These are phyloP conservation scores for Betta splendens DNA, from an alignment of 2,797 vertebrate genomes.

Conservation along the genomic window DNA sequence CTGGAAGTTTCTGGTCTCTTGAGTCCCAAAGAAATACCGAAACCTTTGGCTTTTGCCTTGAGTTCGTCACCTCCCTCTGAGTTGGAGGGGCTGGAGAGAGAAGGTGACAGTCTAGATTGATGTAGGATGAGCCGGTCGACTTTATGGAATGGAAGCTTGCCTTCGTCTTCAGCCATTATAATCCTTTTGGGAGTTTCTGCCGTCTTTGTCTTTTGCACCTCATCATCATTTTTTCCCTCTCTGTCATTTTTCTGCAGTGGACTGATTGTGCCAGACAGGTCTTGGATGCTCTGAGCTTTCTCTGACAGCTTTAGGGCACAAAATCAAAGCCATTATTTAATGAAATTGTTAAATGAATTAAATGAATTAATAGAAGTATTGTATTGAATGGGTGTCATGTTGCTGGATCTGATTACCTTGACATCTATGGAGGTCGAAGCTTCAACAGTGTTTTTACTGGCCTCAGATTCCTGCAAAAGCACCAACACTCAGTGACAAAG, in stretches of 20 bases:
- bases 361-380: neutral
- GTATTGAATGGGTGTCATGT: neutral
- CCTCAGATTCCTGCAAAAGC: constrained; percentile 21
- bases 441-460: constrained; percentile 44
- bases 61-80: constrained; percentile 28
- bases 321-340: constrained; percentile 14
- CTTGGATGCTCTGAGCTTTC: constrained; percentile 62
- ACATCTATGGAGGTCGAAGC: constrained; percentile 53
- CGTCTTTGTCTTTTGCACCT: constrained; percentile 25
- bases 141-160: constrained; percentile 9
- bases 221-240: constrained; percentile 24
- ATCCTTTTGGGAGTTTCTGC: constrained; percentile 58
- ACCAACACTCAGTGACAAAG: constrained; percentile 14
- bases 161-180: constrained; percentile 16
- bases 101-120: constrained; percentile 48
- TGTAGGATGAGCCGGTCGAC: constrained; percentile 66
- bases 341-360: neutral
- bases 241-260: constrained; percentile 50
- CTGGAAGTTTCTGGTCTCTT: constrained; percentile 74
- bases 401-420: constrained; percentile 62
- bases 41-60: constrained; percentile 11
- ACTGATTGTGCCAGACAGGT: constrained; percentile 62
- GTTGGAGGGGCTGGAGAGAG: constrained; percentile 45
- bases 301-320: constrained; percentile 61
- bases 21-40: constrained; percentile 18